Conservation (phyloP, 2,888 invertebrate species). For the Calephelis perditalis region DNA sequence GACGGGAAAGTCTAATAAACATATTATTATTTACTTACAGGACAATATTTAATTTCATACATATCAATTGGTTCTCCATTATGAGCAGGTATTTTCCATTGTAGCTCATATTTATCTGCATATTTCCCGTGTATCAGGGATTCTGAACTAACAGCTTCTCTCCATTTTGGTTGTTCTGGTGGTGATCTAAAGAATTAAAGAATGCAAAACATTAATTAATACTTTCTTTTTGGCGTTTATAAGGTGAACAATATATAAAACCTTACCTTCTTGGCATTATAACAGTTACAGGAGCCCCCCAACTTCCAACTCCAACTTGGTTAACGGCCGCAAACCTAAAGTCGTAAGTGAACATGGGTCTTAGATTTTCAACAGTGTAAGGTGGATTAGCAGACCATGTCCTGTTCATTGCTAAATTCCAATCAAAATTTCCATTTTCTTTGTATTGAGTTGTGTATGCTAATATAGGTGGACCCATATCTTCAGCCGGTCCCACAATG, state of each 20-base stretch:
- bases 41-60: slow-evolving; percentile 89
- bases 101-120: slow-evolving; percentile 87
- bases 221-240: neutral
- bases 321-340: slow-evolving; percentile 92
- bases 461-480: slow-evolving; percentile 86
- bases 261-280: slow-evolving; percentile 83
- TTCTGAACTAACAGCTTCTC: slow-evolving; percentile 61
- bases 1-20: neutral
- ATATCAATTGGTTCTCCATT: slow-evolving; percentile 93
- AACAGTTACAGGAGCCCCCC: slow-evolving; percentile 81
- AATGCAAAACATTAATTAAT: slow-evolving; percentile 1
- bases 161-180: slow-evolving; percentile 82
- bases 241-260: slow-evolving; percentile 2
- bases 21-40: slow-evolving; percentile 72
- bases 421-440: slow-evolving; percentile 80
- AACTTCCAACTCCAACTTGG: slow-evolving; percentile 88
- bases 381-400: slow-evolving; percentile 89
- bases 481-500: slow-evolving; percentile 85
- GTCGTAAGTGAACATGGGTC: slow-evolving; percentile 86
- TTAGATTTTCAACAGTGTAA: slow-evolving; percentile 88
- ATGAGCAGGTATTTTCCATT: slow-evolving; percentile 91
- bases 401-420: slow-evolving; percentile 83
- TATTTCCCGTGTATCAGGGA: slow-evolving; percentile 74
- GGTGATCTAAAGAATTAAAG: slow-evolving; percentile 70
- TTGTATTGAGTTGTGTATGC: slow-evolving; percentile 88